Evolutionary conservation across 1,140 invertebrate genomes (phyloP).

Genomic region (Doryteuthis pealeii): DNA sequence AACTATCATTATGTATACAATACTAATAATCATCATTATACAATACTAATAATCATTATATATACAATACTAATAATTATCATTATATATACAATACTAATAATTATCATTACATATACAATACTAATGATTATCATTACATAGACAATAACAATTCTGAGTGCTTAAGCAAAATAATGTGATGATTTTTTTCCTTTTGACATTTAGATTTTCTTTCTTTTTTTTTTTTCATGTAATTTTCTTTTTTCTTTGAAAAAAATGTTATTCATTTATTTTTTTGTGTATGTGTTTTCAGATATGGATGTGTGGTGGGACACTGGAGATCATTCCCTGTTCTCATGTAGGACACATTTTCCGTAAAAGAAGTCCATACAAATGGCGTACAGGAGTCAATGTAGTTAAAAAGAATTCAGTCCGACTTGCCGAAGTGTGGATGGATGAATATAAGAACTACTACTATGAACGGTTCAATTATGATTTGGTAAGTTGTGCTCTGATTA

Average conservation of each 20-base stretch:
- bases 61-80: no score
- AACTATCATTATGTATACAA: no score
- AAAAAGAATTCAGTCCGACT: slow-evolving; percentile 63
- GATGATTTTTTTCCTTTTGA: no score
- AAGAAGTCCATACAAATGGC: slow-evolving; percentile 57
- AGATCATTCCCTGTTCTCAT: slow-evolving; percentile 94
- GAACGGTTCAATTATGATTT: slow-evolving; percentile 87
- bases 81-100: no score
- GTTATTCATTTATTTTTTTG: not conserved
- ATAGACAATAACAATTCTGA: no score
- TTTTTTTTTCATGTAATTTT: slow-evolving; percentile 16
- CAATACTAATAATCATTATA: no score
- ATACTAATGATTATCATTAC: no score
- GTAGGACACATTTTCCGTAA: slow-evolving; percentile 93
- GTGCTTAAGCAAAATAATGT: no score
- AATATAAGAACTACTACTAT: slow-evolving; percentile 81
- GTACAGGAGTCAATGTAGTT: slow-evolving; percentile 56
- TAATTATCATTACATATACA: no score
- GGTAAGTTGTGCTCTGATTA: slow-evolving; percentile 37
- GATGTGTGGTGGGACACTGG: slow-evolving; percentile 93
- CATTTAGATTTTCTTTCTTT: no score
- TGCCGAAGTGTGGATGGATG: slow-evolving; percentile 76
- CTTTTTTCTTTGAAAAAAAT: not conserved
- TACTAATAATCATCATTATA: no score
- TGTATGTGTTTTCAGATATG: slow-evolving; percentile 71